Evolutionary conservation across 2,113 vertebrate genomes (phyloP), one percentile per base, ranked within the genome.

Genomic region (Syngnathus floridae): DNA sequence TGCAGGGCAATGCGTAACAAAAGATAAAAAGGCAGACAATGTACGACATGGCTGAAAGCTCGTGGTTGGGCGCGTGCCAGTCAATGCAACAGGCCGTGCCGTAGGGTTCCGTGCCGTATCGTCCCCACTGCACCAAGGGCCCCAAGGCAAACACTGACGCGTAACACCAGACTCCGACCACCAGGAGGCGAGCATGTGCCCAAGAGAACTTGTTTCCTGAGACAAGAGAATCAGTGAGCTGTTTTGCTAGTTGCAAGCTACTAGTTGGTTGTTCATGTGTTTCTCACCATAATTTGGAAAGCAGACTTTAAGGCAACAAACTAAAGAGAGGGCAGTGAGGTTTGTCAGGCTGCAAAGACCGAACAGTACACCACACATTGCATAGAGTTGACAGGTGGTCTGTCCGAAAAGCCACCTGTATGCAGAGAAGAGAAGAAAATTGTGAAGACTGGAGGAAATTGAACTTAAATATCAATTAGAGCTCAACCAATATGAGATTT

Each of bases 281-380:
- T 59, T 0, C 16, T 43, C 87, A 94, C 93, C 92, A 0, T 92
- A 90, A 69, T 85, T 86, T 0, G 92, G 92, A 82, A 88, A 89
- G 64, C 92, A 93, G 83, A 94, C 91, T 88, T 93, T 93, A n/a
- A 95, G 90, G 83, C 93, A 95, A 88, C 93, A 94, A 51, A 94
- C 92, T 0, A 83, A 78, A 31, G 93, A 93, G 35, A 95, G 88
- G 13, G 87, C 88, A 0, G 92, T 92, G 70, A 95, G 92, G 84
- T 93, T 94, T 78, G 75, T 89, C 62, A 94, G 75, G 81, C 93
- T 94, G 87, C 92, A 89, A 5, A 94, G 88, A 64, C 93, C 93
- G 0, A 95, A 93, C 35, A 94, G 77, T 11, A 95, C 87, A 55
- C 92, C 91, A 4, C 92, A 95, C 78, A 91, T 90, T 31, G 93